These are phyloP conservation scores for Onthophagus sagittarius DNA, from an alignment of 2,888 invertebrate species.

Conservation along the genomic window DNA sequence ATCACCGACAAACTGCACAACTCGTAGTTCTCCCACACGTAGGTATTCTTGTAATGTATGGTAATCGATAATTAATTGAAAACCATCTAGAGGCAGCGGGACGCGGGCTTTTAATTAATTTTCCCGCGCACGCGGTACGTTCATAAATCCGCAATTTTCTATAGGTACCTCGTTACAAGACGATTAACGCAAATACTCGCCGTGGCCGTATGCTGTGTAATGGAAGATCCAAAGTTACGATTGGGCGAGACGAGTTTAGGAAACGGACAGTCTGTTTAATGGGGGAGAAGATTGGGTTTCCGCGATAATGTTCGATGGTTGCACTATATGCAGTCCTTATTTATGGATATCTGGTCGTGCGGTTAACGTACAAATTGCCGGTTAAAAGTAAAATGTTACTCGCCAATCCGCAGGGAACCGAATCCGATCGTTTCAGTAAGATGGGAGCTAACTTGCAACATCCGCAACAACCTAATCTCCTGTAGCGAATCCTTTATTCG, in stretches of 20 bases:
- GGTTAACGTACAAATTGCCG: background rate
- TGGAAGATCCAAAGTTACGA: background rate
- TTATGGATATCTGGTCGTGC: background rate
- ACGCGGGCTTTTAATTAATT: background rate
- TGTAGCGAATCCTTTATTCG: too few relatives aligned
- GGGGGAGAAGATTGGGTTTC: background rate
- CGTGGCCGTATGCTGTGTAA: background rate
- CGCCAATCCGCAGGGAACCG: background rate
- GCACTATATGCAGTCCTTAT: background rate
- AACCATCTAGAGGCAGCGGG: background rate
- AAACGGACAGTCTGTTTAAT: background rate
- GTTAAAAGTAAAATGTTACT: background rate
- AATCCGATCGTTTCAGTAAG: background rate
- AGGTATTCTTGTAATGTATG: background rate
- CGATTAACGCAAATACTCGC: background rate
- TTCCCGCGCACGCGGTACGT: background rate
- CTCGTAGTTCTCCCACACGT: background rate
- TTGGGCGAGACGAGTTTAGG: background rate
- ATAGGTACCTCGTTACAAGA: background rate
- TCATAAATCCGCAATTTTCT: background rate
- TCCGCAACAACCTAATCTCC: background rate
- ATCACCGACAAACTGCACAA: background rate
- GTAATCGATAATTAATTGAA: background rate
- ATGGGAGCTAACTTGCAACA: background rate
- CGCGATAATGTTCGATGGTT: background rate